Conservation (phyloP, 1,140 invertebrate species). For the Sitophilus oryzae region DNA sequence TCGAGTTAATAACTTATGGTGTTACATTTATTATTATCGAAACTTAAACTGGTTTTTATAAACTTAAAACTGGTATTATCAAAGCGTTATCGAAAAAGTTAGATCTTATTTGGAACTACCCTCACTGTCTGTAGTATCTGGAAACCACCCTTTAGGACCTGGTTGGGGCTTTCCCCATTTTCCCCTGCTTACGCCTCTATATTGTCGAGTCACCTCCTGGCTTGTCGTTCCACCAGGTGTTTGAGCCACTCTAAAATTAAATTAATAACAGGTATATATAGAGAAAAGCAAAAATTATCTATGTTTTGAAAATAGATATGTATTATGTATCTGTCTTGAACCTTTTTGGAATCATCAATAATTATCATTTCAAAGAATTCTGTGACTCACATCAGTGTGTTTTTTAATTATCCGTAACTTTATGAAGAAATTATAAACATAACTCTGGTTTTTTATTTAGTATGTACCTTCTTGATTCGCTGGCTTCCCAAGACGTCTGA, state of each 20-base stretch:
- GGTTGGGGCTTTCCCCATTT: conserved; percentile 16
- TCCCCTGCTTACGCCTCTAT: conserved; percentile 10
- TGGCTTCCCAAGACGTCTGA: conserved; percentile 13
- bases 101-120: conserved; percentile 11
- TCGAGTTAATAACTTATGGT: too few species aligned
- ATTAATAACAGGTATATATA: background rate
- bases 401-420: too few species aligned
- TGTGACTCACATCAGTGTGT: too few species aligned
- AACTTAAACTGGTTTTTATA: too few species aligned
- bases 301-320: background rate
- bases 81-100: too few species aligned
- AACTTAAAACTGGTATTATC: too few species aligned
- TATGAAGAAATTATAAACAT: too few species aligned
- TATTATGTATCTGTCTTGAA: background rate
- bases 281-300: background rate
- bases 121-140: conserved; percentile 17
- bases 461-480: conserved; percentile 15
- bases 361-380: too few species aligned
- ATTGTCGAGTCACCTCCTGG: conserved; percentile 9
- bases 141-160: conserved; percentile 19
- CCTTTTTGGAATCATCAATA: too few species aligned
- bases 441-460: too few species aligned
- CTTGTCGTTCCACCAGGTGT: conserved; percentile 18
- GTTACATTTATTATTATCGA: too few species aligned
- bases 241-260: conserved; percentile 13